Base-by-base conservation (phyloP, 2,113 vertebrate species). In the Chascanopsetta lugubris region DNA sequence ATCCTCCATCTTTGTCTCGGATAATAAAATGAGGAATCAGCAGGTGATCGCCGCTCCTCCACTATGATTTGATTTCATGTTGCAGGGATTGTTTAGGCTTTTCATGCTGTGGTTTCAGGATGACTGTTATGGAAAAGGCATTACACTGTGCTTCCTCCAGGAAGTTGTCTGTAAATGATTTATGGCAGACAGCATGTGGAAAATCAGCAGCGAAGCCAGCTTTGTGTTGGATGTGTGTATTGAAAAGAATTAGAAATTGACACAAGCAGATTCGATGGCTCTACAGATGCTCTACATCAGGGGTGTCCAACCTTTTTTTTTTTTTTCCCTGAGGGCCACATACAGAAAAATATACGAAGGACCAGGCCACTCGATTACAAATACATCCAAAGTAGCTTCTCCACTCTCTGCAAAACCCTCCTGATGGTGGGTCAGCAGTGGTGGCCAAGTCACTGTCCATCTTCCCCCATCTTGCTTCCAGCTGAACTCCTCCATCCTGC, bases 121-220 rank as follows among this genome's bases (percentile, higher is more conserved):
- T 40, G 55, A 68, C 61, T 46, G 64, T 77, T 48, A 59, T 68
- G 29, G n/a, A 77, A 70, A 74, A 71, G 51, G 34, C 22, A 54
- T 72, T 42, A 46, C 1, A 57, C 21, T 20, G 54, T 59, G n/a
- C 15, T 25, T 76, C 75, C 67, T 76, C 75, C 67, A 70, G 55
- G 47, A 61, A 43, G 24, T 54, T 74, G 79, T 66, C 61, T 49
- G 17, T 11, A 12, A 27, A 36, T 81, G 72, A 82, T 70, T 73
- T 70, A 75, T 82, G n/a, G 42, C 20, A 53, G 68, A n/a, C 5
- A 29, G 40, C 36, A 50, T 54, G 60, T 69, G 53, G 75, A 75
- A n/a, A 43, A 60, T 76, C 60, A 69, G 38, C 25, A 27, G 4
- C 38, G 38, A 63, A 65, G 74, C 79, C 76, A 67, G 63, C 42